Base-by-base conservation (phyloP, 1,140 invertebrate genomes). In the Euwallacea similis region DNA sequence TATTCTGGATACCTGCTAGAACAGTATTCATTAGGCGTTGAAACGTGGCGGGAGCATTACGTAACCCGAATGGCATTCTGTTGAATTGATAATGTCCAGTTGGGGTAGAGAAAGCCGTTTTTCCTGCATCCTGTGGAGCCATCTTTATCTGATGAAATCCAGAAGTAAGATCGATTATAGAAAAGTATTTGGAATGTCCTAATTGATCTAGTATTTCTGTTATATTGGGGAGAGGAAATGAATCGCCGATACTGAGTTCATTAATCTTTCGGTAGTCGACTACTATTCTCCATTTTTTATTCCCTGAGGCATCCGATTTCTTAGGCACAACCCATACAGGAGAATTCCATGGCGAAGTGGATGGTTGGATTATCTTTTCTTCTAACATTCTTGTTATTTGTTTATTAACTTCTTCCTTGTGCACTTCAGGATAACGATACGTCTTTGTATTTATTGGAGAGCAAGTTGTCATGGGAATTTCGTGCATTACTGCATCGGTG, bases 41-140 rank as follows among this genome's bases (percentile, higher is more conserved):
- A 8, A 58, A 42, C 9, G 13, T 15, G n/a, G 42, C 56, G 2
- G 41, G 41, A 13, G 54, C 42, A 15, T 67, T 67, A 8, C 13
- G n/a, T 43, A 44, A 11, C 13, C 43, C 42, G 13, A 67, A 46
- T 0, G 53, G 41, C 56, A 44, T 59, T 9, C 16, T 43, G 13
- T 47, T 46, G 68, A 76, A 83, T 69, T 82, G 74, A 62, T 78
- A 84, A 59, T 81, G 79, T 11, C 80, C 82, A 16, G 76, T 73
- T 41, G 76, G 76, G 3, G 76, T 73, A 42, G 43, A 61, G 46
- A 81, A 82, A 6, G 78, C 81, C 7, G 79, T 81, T 50, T 11
- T 13, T 9, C 10, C 16, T 0, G 47, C 42, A n/a, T 11, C 8
- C 2, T 42, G 10, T 2, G 9, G 9, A 61, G 11, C 9, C 11